Evolutionary conservation across 2,888 invertebrate genomes (phyloP).

Genomic region (Standfussiana lucernea): DNA sequence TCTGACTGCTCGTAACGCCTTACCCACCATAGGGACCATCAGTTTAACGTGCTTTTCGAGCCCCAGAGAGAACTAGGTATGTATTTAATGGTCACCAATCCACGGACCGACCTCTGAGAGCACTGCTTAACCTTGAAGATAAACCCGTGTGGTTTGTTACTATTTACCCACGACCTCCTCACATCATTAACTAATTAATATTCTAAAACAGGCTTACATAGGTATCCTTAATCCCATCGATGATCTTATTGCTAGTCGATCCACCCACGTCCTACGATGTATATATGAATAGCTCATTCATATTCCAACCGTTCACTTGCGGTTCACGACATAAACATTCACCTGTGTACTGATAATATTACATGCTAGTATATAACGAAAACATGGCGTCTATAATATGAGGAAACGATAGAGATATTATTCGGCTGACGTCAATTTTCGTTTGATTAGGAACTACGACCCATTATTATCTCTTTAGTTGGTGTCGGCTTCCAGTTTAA

Average conservation of each 20-base stretch:
- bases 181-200: neutral
- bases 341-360: conserved; percentile 7
- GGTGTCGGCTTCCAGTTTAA: no score
- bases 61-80: neutral
- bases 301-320: neutral
- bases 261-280: neutral
- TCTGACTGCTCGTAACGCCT: neutral
- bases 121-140: neutral
- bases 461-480: neutral
- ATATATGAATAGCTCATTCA: neutral
- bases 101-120: neutral
- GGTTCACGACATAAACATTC: neutral
- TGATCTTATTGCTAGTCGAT: neutral
- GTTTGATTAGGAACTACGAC: neutral
- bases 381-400: neutral
- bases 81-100: neutral
- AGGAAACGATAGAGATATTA: neutral
- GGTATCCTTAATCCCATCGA: neutral
- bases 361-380: neutral
- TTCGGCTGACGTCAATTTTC: neutral
- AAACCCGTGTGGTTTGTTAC: neutral
- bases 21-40: neutral
- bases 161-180: neutral
- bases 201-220: neutral
- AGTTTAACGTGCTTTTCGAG: neutral